Base-by-base conservation (phyloP, 2,797 vertebrate species). In the Neosalanx taihuensis region DNA sequence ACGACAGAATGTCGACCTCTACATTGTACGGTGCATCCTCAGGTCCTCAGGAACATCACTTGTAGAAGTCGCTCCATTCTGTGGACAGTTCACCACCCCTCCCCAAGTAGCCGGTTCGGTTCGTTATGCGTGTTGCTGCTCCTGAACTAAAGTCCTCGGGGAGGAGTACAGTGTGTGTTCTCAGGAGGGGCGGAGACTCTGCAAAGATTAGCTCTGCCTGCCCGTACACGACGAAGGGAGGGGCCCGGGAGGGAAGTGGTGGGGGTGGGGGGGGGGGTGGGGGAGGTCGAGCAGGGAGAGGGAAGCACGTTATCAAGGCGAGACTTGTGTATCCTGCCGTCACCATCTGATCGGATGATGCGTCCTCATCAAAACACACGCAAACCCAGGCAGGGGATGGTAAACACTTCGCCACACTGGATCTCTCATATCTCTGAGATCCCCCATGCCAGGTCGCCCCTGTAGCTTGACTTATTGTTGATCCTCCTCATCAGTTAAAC, bases 191-290 rank as follows among this genome's bases (percentile, higher is more conserved):
- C 81, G 90, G 85, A 76, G 73, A 86, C 86, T 83, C 76, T 12
- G 17, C 60, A 70, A 80, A 82, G 77, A 80, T 85, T 89, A 84
- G 71, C 73, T 77, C 63, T 72, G 82, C 90, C 73, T 92, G 92
- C 86, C 90, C 76, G 82, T 84, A 89, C 90, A 90, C 88, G 89
- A 91, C 79, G 78, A 83, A 90, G 84, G 91, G 91, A 86, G 86
- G 88, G 76, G 13, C n/a, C 6, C 67, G 56, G 72, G 62, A 73
- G 73, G 72, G 66, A 37, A 69, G 75, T 61, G 64, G 71, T 71
- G 71, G 78, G 30, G 46, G n/a, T 33, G 33, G 56, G 70, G 64
- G 70, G 46, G 59, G 20, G 63, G 64, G 67, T 33, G 80, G 74
- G 77, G 80, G 80, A 79, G 72, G 33, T 66, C 41, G 31, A 76